Evolutionary conservation across 2,113 vertebrate species (phyloP).

Genomic region (Taxidea taxus): DNA sequence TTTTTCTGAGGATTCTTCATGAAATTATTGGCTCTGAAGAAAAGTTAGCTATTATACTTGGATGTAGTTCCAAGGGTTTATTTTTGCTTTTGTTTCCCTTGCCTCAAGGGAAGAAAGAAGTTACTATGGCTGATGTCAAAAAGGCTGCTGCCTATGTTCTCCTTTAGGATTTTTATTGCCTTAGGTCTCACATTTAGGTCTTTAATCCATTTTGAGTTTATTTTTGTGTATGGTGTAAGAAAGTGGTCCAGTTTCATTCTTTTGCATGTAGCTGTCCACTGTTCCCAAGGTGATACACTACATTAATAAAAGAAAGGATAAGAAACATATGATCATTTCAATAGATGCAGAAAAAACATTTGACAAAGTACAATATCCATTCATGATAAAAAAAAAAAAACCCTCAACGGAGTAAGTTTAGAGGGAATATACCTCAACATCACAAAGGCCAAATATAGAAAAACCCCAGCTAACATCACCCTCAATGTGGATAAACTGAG

Average conservation of each 20-base stretch:
- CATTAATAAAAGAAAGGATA: not conserved
- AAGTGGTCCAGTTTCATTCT: not conserved
- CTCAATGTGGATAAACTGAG: not conserved
- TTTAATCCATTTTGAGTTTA: not conserved
- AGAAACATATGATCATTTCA: not conserved
- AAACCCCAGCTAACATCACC: not conserved
- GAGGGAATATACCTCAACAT: not conserved
- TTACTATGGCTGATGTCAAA: not conserved
- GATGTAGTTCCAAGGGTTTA: not conserved
- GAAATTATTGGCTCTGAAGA: not conserved
- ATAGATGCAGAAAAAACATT: not conserved
- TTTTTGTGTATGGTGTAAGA: not conserved
- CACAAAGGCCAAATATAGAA: not conserved
- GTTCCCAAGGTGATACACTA: not conserved
- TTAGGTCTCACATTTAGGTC: not conserved
- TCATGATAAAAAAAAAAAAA: not conserved
- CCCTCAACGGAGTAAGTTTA: not conserved
- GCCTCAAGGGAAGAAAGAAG: not conserved
- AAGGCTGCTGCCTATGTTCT: not conserved
- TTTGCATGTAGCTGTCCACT: not conserved
- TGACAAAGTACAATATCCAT: not conserved
- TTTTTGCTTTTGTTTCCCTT: not conserved
- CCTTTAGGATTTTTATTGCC: not conserved
- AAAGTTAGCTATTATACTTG: not conserved
- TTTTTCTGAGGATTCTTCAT: not conserved